Conservation (phyloP, 2,888 invertebrate genomes). For the Aricia artaxerxes region DNA sequence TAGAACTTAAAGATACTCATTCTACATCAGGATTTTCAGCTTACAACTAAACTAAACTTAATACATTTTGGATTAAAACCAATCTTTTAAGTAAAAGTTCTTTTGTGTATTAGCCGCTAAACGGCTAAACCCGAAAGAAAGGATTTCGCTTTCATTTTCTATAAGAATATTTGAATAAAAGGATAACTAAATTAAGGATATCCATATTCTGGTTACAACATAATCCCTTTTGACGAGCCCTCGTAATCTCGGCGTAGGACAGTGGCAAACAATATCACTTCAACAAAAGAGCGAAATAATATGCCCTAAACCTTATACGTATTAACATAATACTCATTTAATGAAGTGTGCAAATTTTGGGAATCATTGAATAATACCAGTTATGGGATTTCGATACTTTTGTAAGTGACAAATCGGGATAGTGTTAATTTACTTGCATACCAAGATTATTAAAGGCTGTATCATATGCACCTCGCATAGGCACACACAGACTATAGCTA, state of each 20-base stretch:
- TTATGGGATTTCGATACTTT: background rate
- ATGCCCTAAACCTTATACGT: background rate
- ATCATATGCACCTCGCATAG: too few species aligned
- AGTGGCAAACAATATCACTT: constrained; percentile 18
- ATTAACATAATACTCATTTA: constrained; percentile 1
- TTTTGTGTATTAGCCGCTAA: background rate
- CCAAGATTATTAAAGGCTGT: too few species aligned
- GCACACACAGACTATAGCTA: background rate
- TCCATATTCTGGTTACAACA: constrained; percentile 15
- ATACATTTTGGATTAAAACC: background rate
- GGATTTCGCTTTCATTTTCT: constrained; percentile 10
- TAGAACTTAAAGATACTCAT: background rate
- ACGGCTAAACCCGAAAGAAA: background rate
- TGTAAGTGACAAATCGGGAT: background rate
- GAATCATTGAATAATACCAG: constrained; percentile 9
- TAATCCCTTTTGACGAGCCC: background rate
- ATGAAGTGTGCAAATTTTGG: constrained; percentile 19
- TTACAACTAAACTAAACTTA: background rate
- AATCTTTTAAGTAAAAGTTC: constrained; percentile 1
- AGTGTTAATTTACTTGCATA: too few species aligned
- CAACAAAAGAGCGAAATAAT: background rate
- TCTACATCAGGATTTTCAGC: background rate
- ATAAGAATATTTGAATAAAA: background rate
- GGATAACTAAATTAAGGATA: background rate
- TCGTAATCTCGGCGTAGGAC: background rate